phyloP scores from a whole-genome alignment of 2,113 vertebrate genomes.

The Saguinus imperator region DNA sequence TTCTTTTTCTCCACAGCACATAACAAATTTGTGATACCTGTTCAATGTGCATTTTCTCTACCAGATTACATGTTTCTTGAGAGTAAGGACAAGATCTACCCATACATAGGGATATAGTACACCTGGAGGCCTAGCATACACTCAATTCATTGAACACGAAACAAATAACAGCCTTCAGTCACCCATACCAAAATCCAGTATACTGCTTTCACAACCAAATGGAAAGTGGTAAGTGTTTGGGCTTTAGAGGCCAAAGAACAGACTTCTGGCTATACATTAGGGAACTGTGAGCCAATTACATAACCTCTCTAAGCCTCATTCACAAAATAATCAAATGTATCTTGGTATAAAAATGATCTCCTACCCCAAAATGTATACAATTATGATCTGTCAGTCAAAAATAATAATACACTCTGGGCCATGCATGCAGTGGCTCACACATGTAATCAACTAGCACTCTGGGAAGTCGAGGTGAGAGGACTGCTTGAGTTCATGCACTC shows the following conservation, averaged over 20 bases:
- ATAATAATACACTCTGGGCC: background rate
- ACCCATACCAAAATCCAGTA: background rate
- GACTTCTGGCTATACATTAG: background rate
- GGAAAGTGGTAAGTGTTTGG: background rate
- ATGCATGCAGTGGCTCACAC: background rate
- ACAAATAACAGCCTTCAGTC: background rate
- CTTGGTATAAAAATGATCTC: background rate
- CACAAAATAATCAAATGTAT: conserved; percentile 2
- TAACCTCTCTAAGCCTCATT: background rate
- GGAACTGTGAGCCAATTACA: background rate
- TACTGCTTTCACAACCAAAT: background rate
- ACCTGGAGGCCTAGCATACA: background rate
- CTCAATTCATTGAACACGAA: background rate
- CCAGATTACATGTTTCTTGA: background rate
- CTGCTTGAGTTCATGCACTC: background rate
- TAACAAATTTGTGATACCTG: background rate
- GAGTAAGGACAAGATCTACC: background rate
- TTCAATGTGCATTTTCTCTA: background rate
- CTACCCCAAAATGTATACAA: background rate
- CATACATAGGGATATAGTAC: background rate
- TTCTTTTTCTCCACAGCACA: background rate
- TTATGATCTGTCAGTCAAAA: background rate
- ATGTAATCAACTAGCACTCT: background rate
- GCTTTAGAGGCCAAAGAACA: background rate
- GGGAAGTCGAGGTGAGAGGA: background rate